A percentile compares a stretch with the other conserved stretches of the same genome.
phyloP scores from a whole-genome alignment of 1,140 invertebrate genomes.

The Dolichoris vasculosae region DNA sequence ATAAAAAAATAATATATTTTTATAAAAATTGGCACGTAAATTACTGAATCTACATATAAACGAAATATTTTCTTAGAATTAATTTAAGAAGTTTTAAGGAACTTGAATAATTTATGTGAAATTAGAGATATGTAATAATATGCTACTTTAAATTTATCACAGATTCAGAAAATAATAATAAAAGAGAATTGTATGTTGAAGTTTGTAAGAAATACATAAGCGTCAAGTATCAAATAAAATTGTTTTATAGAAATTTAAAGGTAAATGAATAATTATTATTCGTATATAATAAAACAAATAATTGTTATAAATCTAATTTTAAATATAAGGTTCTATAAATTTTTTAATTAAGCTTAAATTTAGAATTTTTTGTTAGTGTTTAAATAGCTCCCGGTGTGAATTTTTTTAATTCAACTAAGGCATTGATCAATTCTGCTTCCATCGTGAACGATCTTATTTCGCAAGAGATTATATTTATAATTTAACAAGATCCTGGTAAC shows the following conservation, averaged over 20 bases:
- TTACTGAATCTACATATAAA: neutral
- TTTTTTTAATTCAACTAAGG: too few relatives aligned
- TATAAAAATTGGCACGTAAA: neutral
- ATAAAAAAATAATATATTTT: too few relatives aligned
- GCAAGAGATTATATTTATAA: neutral
- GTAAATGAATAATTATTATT: too few relatives aligned
- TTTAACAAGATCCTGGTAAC: neutral
- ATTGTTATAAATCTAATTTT: too few relatives aligned
- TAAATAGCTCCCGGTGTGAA: too few relatives aligned
- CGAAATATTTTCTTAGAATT: neutral
- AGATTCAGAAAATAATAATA: neutral
- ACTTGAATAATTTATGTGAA: neutral
- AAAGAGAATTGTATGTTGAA: neutral
- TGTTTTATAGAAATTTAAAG: too few relatives aligned
- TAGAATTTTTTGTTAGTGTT: too few relatives aligned
- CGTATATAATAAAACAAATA: too few relatives aligned
- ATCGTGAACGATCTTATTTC: neutral
- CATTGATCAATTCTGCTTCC: neutral
- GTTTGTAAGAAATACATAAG: neutral
- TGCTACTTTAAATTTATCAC: neutral
- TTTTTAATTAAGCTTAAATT: too few relatives aligned
- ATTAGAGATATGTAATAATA: conserved; percentile 21
- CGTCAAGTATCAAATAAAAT: too few relatives aligned
- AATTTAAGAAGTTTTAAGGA: neutral
- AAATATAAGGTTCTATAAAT: too few relatives aligned